Conservation (phyloP, 2,113 vertebrate genomes). For the Pseudolaguvia tuberculata region DNA sequence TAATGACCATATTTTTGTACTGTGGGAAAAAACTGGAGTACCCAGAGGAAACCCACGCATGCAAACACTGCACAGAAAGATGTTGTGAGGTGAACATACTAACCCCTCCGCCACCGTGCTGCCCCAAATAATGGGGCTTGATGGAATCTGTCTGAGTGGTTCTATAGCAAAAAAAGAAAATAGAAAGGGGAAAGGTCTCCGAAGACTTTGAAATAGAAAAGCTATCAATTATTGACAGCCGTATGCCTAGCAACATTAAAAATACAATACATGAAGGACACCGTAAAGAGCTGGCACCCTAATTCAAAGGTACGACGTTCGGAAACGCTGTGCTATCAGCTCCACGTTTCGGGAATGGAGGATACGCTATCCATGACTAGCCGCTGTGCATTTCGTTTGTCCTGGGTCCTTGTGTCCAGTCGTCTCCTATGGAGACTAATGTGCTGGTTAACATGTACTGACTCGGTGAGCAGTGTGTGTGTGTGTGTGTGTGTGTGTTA, state of each 20-base stretch:
- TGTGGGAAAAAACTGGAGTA: too few species aligned
- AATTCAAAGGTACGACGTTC: not conserved
- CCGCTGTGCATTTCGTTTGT: slow-evolving; percentile 20
- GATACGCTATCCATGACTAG: slow-evolving; percentile 21
- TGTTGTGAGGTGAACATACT: too few species aligned
- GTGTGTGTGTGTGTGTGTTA: slow-evolving; percentile 16
- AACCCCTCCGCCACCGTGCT: too few species aligned
- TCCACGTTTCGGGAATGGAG: slow-evolving; percentile 15
- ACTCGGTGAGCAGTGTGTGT: slow-evolving; percentile 34
- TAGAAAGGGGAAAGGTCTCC: slow-evolving; percentile 11
- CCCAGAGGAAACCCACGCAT: too few species aligned
- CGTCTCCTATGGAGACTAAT: slow-evolving; percentile 17
- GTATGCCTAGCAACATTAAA: slow-evolving; percentile 22
- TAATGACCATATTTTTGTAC: too few species aligned
- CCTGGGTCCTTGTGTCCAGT: slow-evolving; percentile 23
- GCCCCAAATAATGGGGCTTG: too few species aligned
- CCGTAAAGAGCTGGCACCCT: not conserved
- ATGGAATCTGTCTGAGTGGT: not conserved
- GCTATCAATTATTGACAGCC: slow-evolving; percentile 45
- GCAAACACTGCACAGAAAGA: too few species aligned
- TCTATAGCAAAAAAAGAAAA: slow-evolving; percentile 8
- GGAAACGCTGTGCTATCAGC: slow-evolving; percentile 8
- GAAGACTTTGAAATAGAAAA: slow-evolving; percentile 39
- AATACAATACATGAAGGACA: slow-evolving; percentile 10
- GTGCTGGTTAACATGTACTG: slow-evolving; percentile 41